These are phyloP conservation scores for Todiramphus saurophagus DNA, from an alignment of 2,113 vertebrate genomes.

Conservation along the genomic window DNA sequence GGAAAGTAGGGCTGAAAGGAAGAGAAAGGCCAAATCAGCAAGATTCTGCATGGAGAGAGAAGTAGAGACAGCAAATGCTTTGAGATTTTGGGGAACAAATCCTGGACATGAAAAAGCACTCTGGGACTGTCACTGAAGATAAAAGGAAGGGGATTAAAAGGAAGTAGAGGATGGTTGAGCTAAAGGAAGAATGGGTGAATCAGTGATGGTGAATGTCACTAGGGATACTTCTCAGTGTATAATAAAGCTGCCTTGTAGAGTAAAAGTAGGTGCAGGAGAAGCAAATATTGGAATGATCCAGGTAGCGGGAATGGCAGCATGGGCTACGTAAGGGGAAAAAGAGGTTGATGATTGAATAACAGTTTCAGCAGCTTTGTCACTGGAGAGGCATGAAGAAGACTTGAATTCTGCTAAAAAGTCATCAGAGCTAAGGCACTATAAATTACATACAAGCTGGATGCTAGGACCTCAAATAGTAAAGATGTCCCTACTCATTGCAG, in stretches of 20 bases:
- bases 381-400: background rate
- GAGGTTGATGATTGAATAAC: background rate
- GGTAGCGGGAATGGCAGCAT: background rate
- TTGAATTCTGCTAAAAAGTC: background rate
- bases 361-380: background rate
- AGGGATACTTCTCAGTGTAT: background rate
- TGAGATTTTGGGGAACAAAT: background rate
- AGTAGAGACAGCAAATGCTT: background rate
- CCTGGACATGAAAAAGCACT: background rate
- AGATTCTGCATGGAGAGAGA: background rate
- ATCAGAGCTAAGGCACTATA: background rate
- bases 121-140: background rate
- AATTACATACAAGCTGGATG: background rate
- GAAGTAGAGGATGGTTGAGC: background rate
- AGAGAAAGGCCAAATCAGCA: background rate
- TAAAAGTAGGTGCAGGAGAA: background rate
- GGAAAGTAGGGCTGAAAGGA: background rate
- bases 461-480: background rate
- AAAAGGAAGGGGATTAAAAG: background rate
- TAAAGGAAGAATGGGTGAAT: background rate
- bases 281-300: background rate
- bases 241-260: background rate
- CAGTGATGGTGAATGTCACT: background rate
- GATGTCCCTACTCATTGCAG: too few species aligned
- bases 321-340: rapidly evolving